Evolutionary conservation across 2,888 invertebrate genomes (phyloP), one percentile per base, ranked within the genome.

Genomic region (Oxyteleia sp.): DNA sequence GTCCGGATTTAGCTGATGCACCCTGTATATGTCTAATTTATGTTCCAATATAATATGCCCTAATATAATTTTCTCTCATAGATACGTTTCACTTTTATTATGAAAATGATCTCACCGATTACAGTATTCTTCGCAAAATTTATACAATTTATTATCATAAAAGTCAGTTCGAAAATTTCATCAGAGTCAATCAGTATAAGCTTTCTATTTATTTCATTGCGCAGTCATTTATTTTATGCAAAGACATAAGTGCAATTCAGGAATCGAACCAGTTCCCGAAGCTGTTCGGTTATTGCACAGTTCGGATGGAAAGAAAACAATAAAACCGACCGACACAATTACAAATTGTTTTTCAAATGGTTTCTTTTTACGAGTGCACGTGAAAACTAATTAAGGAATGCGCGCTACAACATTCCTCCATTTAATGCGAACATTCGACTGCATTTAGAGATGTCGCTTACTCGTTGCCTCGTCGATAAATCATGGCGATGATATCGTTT

Each of bases 161-260:
- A 45, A 45, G 13, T 45, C 15, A 7, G 2, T 7, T 45, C 15
- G 45, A 45, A 45, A 45, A 45, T 16, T 45, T 45, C 45, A 15
- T 45, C 13, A 45, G 16, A 2, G 45, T 5, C 45, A 15, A 45
- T 1, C 45, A 15, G 16, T 45, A 16, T 45, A 7, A 45, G 15
- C 45, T 45, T 45, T 7, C 45, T 45, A 45, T 45, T 45, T 10
- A 45, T 63, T 63, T 13, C 45, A 45, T 61, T 43, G 11, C 13
- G 45, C 18, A 63, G 29, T 47, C 47, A 8, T 47, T 63, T 18
- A 35, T 63, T 63, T 63, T 49, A 63, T 63, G 32, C 63, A 63
- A 61, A 61, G 32, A 63, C 47, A 16, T 8, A 18, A 32, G 47
- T 63, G 15, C 32, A 63, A 32, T 63, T 63, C 32, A 16, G 47